Conservation (phyloP, 2,797 vertebrate genomes). For the Mormyrops boulengeri region DNA sequence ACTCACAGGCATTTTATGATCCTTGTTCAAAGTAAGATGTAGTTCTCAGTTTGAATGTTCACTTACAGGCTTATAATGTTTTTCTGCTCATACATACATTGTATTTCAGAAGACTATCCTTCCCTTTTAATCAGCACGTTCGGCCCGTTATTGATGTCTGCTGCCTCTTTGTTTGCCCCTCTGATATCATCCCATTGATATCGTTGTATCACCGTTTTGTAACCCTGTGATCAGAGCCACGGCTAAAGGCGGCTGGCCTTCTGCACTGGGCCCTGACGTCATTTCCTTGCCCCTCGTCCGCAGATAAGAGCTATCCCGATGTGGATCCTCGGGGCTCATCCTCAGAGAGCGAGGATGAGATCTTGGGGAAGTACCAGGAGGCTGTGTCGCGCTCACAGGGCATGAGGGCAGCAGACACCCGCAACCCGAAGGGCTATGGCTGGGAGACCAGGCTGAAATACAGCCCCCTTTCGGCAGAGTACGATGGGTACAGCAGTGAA, state of each 20-base stretch:
- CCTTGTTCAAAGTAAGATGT: not conserved
- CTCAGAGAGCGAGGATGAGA: slow-evolving; percentile 93
- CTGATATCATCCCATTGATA: not conserved
- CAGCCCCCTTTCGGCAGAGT: slow-evolving; percentile 80
- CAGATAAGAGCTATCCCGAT: slow-evolving; percentile 77
- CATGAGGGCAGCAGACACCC: slow-evolving; percentile 61
- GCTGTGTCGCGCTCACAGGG: slow-evolving; percentile 81
- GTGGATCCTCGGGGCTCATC: slow-evolving; percentile 78
- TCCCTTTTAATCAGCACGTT: not conserved
- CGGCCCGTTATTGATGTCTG: not conserved
- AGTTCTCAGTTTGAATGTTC: not conserved
- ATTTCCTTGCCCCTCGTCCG: slow-evolving; percentile 4
- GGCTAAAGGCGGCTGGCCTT: not conserved
- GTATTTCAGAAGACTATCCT: not conserved
- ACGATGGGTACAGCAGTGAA: slow-evolving; percentile 92
- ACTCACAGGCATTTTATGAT: not conserved
- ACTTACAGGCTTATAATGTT: not conserved
- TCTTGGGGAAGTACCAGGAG: slow-evolving; percentile 89
- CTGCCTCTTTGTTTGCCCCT: not conserved
- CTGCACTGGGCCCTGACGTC: not conserved
- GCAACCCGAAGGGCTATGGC: slow-evolving; percentile 68
- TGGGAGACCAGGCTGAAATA: slow-evolving; percentile 92
- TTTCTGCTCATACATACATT: not conserved
- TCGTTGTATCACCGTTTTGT: not conserved
- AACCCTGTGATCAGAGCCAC: not conserved